Evolutionary conservation across 1,140 invertebrate genomes (phyloP), one percentile per base, ranked within the genome.

Genomic region (Drosophila setifemur): DNA sequence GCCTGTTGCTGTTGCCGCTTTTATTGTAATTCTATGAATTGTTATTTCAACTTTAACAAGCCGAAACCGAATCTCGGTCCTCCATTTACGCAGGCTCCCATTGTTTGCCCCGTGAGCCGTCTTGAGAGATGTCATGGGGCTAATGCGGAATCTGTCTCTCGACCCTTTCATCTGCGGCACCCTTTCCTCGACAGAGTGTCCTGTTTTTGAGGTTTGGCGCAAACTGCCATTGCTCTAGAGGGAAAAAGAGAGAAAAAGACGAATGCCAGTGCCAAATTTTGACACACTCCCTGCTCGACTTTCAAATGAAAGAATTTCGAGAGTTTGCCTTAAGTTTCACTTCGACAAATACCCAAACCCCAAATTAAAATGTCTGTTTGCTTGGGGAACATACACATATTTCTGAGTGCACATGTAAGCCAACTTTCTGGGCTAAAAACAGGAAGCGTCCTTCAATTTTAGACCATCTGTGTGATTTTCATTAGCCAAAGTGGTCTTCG

Each of bases 11-110:
- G 43, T 69, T 50, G 70, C 53, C 71, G 66, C 74, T 83, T 82
- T 83, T 85, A 83, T 85, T 86, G 79, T 85, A 72, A 83, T 83
- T 79, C 79, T 66, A 79, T 58, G 74, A 85, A 83, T 85, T 74
- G 79, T 83, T 83, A 83, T 85, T 79, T 73, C 57, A 49, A 78
- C 81, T 71, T 85, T 74, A 85, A 79, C 79, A 85, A 86, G 81
- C 70, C 71, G 60, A 79, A 85, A 74, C 70, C 70, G 43, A 78
- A 78, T 78, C 79, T 63, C 58, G 37, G 67, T 35, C 28, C 19
- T 57, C 66, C 63, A 49, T 52, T 72, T 72, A 57, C 49, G 35
- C 40, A 6, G 11, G 4, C 12, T 58, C n/a, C 35, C 16, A 18
- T 45, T 42, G 47, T 72, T 33, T 58, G 19, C 33, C 29, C 21